Base-by-base conservation (phyloP, 2,113 vertebrate species). In the Lophotis ruficrista region DNA sequence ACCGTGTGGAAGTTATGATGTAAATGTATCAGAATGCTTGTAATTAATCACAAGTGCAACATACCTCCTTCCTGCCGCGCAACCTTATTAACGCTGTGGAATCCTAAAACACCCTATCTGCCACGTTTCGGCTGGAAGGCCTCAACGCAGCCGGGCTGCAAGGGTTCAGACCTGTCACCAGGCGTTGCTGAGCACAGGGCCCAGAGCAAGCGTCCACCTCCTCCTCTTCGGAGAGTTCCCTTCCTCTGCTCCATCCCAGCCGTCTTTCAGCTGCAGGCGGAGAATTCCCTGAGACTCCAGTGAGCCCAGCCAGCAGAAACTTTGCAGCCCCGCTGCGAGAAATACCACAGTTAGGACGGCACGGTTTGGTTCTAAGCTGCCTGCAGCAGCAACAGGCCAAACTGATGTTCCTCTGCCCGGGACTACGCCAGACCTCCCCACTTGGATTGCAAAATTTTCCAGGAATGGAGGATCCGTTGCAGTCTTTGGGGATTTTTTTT, bases 1-100 rank as follows among this genome's bases (percentile, higher is more conserved):
- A 53, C 58, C 62, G 86, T 14, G 51, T 75, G 64, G 51, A 95
- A 90, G 43, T 78, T 89, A 65, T 14, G 57, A 87, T 95, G 94
- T 94, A 93, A 91, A 95, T 94, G 61, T 68, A 92, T 81, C 79
- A 88, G 94, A 97, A 90, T 64, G 85, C 71, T 24, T 93, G 82
- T 92, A 89, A 93, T 97, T 95, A 96, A 95, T 83, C 79, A 94
- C 68, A 92, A 92, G 83, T 68, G 79, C 92, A 96, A 92, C 88
- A 89, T 75, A 86, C 56, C 92, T 95, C 88, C 92, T 94, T 92
- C 79, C 92, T 90, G 83, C 83, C 89, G 93, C 1, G 9, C 89
- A 81, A 83, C 91, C 88, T 87, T 89, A 93, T 90, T 94, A 95
- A 81, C 80, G 68, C 45, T 45, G 83, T 89, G 77, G 94, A 78